phyloP scores from a whole-genome alignment of 2,888 invertebrate genomes.

The Ophion costatus region DNA sequence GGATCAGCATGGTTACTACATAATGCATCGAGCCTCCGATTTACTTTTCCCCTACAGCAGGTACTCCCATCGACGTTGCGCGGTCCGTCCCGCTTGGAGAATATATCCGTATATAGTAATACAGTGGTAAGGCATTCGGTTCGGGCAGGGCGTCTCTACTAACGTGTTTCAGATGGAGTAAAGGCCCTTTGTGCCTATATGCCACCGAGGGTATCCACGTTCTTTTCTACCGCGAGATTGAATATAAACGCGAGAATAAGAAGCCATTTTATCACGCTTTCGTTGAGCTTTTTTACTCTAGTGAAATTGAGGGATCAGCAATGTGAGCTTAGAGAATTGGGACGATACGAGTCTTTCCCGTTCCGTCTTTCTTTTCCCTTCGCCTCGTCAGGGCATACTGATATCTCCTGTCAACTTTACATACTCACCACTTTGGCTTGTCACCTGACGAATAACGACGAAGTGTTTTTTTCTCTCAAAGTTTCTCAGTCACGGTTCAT shows the following conservation, averaged over 20 bases:
- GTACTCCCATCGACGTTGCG: slow-evolving; percentile 54
- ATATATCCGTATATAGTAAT: slow-evolving; percentile 21
- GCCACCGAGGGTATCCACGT: slow-evolving; percentile 70
- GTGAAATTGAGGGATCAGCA: slow-evolving; percentile 82
- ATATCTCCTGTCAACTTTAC: slow-evolving; percentile 45
- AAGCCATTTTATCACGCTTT: slow-evolving; percentile 82
- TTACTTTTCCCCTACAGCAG: slow-evolving; percentile 67
- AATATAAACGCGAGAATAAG: slow-evolving; percentile 83
- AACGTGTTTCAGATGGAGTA: slow-evolving; percentile 81
- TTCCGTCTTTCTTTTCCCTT: slow-evolving; percentile 67
- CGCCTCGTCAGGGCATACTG: slow-evolving; percentile 27
- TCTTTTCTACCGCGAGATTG: slow-evolving; percentile 76
- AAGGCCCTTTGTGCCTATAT: slow-evolving; percentile 72
- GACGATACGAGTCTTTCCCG: slow-evolving; percentile 61
- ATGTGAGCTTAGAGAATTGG: slow-evolving; percentile 76
- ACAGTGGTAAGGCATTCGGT: slow-evolving; percentile 6
- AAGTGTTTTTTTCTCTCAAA: slow-evolving; percentile 40
- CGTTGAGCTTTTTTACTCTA: slow-evolving; percentile 79
- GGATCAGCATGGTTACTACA: slow-evolving; percentile 80
- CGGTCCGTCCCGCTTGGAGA: slow-evolving; percentile 57
- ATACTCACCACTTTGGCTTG: slow-evolving; percentile 6
- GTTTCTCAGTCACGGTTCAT: not conserved
- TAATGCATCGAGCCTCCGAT: slow-evolving; percentile 79
- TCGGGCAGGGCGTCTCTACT: slow-evolving; percentile 70
- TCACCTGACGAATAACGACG: not conserved